These are phyloP conservation scores for Cartodere bifasciata DNA, from an alignment of 2,888 invertebrate genomes.

Conservation along the genomic window DNA sequence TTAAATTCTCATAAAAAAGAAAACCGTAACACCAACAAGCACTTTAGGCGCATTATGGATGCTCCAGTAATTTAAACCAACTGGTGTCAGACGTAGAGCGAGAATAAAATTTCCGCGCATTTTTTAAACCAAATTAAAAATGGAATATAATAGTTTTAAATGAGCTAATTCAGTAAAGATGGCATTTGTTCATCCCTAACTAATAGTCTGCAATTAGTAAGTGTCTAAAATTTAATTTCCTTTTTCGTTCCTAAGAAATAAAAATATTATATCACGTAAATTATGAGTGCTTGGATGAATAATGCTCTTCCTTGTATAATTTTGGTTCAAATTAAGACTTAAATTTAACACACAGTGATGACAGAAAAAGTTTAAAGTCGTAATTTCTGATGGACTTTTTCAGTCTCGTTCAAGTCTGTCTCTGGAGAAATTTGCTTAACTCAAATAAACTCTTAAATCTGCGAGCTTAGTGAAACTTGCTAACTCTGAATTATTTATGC, in stretches of 20 bases:
- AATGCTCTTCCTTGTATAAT: conserved; percentile 19
- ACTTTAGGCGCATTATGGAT: no score
- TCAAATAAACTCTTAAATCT: conserved; percentile 1
- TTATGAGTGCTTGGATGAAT: conserved; percentile 22
- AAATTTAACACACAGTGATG: conserved; percentile 16
- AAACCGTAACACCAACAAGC: no score
- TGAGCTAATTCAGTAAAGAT: no score
- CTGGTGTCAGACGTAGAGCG: no score
- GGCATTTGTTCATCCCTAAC: not conserved
- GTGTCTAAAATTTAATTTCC: conserved; percentile 14
- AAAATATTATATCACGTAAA: conserved; percentile 19
- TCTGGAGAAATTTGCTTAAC: conserved; percentile 19
- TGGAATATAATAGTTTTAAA: no score
- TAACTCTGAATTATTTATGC: conserved; percentile 6
- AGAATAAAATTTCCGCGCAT: no score
- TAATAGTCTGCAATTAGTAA: conserved; percentile 15
- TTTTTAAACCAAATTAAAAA: no score
- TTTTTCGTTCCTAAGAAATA: conserved; percentile 11
- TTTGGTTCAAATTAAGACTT: conserved; percentile 13
- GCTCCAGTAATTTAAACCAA: no score
- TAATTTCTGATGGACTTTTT: conserved; percentile 20
- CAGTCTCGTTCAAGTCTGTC: conserved; percentile 17
- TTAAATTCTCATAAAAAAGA: no score
- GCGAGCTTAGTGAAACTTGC: not conserved
- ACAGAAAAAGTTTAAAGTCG: conserved; percentile 19